Conservation (phyloP, 2,797 vertebrate species). For the Esox masquinongy region DNA sequence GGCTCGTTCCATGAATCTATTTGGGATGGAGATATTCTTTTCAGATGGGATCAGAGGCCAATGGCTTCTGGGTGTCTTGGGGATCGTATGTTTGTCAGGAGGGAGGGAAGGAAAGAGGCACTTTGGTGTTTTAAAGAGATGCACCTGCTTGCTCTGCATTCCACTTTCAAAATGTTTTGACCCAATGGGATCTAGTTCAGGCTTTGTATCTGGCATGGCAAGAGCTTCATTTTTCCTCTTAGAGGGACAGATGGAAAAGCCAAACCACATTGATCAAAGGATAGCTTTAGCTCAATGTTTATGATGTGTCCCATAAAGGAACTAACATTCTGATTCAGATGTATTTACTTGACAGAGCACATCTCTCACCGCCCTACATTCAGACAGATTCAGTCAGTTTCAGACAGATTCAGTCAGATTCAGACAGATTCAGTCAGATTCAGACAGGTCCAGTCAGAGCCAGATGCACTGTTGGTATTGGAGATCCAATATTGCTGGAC, state of each 20-base stretch:
- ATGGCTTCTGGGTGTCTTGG: slow-evolving; percentile 22
- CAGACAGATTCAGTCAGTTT: too few species aligned
- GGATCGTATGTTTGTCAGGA: slow-evolving; percentile 24
- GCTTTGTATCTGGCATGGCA: neutral
- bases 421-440: too few species aligned
- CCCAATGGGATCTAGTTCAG: neutral
- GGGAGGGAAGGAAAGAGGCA: slow-evolving; percentile 28
- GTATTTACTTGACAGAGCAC: slow-evolving; percentile 48
- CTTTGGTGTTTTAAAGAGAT: slow-evolving; percentile 18
- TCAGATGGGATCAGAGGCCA: slow-evolving; percentile 11
- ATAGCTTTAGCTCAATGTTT: slow-evolving; percentile 31
- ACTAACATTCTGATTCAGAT: slow-evolving; percentile 39
- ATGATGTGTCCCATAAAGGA: slow-evolving; percentile 29
- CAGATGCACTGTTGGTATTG: too few species aligned
- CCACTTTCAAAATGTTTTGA: slow-evolving; percentile 14
- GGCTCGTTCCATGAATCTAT: slow-evolving; percentile 20
- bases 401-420: too few species aligned
- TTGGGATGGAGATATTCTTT: slow-evolving; percentile 33
- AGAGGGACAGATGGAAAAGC: slow-evolving; percentile 14
- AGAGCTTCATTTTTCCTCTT: neutral
- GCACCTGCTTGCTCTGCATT: slow-evolving; percentile 40
- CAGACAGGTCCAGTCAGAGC: too few species aligned
- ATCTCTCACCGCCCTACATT: slow-evolving; percentile 19
- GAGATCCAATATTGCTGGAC: too few species aligned
- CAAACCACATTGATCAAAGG: slow-evolving; percentile 36